phyloP scores from a whole-genome alignment of 35 echinoderm and acorn worm species.

The Diadema setosum region DNA sequence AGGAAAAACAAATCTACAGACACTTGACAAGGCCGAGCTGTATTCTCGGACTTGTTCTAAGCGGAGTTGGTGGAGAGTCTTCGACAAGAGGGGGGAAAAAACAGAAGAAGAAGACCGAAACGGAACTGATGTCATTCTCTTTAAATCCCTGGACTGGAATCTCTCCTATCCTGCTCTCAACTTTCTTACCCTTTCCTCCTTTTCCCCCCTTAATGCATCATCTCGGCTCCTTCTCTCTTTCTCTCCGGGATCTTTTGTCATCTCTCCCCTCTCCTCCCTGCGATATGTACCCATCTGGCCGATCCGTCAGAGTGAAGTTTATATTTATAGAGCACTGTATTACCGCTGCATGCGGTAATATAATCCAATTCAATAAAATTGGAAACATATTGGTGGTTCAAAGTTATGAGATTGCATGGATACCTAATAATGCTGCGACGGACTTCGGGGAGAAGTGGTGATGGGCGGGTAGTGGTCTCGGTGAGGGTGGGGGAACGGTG shows the following conservation, averaged over 20 bases:
- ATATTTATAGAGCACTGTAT: slow-evolving; percentile 21
- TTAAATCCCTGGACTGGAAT: neutral
- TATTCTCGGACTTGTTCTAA: neutral
- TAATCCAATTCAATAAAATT: slow-evolving; percentile 34
- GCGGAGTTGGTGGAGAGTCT: neutral
- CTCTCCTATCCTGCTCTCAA: neutral
- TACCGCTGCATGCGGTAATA: slow-evolving; percentile 27
- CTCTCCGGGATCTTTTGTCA: neutral
- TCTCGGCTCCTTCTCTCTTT: too few species aligned
- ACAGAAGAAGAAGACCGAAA: neutral
- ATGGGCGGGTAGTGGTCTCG: neutral
- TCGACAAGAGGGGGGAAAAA: neutral
- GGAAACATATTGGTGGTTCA: slow-evolving; percentile 17
- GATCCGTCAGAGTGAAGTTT: neutral
- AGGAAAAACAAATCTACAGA: neutral
- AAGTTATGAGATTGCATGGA: neutral
- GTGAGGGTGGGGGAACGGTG: neutral
- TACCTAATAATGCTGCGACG: neutral
- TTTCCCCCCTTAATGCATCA: too few species aligned
- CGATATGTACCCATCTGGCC: too few species aligned
- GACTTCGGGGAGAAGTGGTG: neutral
- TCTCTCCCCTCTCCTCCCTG: too few species aligned
- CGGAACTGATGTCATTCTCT: neutral
- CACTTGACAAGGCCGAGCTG: neutral
- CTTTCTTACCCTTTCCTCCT: neutral